Base-by-base conservation (phyloP, 2,888 invertebrate genomes). In the Oscheius sp. region DNA sequence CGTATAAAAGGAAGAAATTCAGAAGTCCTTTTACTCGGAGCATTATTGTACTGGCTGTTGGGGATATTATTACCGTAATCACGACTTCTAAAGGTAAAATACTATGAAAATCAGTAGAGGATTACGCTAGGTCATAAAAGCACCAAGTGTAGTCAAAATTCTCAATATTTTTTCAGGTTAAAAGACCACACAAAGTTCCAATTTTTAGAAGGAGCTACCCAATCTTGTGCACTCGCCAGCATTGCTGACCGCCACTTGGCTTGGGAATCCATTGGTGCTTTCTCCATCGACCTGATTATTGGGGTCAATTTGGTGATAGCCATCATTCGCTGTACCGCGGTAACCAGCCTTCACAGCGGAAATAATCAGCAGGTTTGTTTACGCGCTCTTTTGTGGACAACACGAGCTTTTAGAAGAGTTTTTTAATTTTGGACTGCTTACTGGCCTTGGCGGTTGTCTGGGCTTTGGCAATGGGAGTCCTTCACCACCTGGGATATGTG, bases 251-350 rank as follows among this genome's bases (percentile, higher is more conserved):
- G 49, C 13, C 49, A 66, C 16, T 18, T 66, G 5, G 66, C 66
- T 52, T 66, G 66, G 66, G 52, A 66, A 29, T 29, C 66, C 16
- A 66, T 66, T 23, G 66, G 66, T n/a, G 53, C 66, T 1, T 66
- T 49, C 9, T 45, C 46, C 12, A 66, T 66, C 9, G 66, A 66
- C 27, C 25, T 49, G 18, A 66, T 66, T 9, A 52, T 66, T n/a
- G 23, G 23, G 3, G 29, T 66, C 49, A 66, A 66, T 52, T 52
- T 66, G 27, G 53, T 53, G 7, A 49, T 66, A 29, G 49, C 66
- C 7, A 52, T 66, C 23, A 29, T 66, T 18, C 27, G 66, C 12
- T 29, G 46, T 6, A 23, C 18, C 1, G 46, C 63, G 9, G 43
- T 63, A 27, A 58, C 35, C 3, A 35, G 35, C 9, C 35, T 35